Evolutionary conservation across 2,888 invertebrate genomes (phyloP), one percentile per base, ranked within the genome.

Genomic region (Caenorhabditis sinica): DNA sequence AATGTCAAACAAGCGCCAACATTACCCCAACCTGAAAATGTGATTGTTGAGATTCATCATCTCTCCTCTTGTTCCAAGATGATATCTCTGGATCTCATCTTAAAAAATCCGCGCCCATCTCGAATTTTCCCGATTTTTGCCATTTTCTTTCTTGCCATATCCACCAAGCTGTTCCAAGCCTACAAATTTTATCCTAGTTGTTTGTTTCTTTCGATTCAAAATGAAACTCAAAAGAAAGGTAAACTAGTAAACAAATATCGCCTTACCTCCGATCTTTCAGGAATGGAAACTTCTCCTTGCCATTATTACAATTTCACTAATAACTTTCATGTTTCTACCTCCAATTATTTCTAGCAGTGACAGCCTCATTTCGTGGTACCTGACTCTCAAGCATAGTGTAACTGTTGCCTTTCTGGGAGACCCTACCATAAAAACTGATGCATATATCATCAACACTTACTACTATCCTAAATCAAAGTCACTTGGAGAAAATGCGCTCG

Each of bases 381-480:
- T 43, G 3, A 63, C 43, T 28, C 15, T 60, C 33, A 5, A 43
- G 11, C 63, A 63, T 25, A 63, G 13, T 25, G 3, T 43, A 17
- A 63, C 28, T 17, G 25, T 63, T 6, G 13, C 45, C 20, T 30
- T 45, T 15, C 20, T 45, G 3, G 71, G 58, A 4, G 56, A 75
- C 23, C 43, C 53, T 9, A 11, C 17, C 1, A 33, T 33, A 8
- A 40, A 33, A 8, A 76, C 76, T 4, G 68, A 76, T 51, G 68
- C 76, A 9, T 76, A 43, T 51, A 61, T 76, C 9, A 61, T 76
- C 15, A 76, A 49, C 51, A 76, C 68, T 13, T 76, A 76, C 11
- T 76, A 76, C 40, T 76, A 76, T 28, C 68, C 76, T 0, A 11
- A 15, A 11, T 71, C 71, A 9, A 79, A 65, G 25, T 63, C 56